Evolutionary conservation across 2,797 vertebrate genomes (phyloP).

Genomic region (Micrastur ruficollis): DNA sequence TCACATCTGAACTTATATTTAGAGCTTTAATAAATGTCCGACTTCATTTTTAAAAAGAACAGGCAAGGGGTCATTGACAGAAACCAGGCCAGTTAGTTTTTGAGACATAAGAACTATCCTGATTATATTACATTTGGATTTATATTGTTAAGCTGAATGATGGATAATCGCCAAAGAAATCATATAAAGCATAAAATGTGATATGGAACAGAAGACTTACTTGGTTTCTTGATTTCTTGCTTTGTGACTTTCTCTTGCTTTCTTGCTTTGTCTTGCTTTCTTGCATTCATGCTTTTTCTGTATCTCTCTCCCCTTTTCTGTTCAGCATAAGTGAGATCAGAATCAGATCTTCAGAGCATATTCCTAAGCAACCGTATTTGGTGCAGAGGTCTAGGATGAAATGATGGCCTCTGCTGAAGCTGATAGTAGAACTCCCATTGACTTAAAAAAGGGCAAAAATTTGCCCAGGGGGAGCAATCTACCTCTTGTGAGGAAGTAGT

Average conservation of each 20-base stretch:
- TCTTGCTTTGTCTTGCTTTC: neutral
- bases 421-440: neutral
- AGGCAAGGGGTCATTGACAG: neutral
- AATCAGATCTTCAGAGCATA: neutral
- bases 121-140: slow-evolving; percentile 30
- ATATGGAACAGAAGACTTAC: neutral
- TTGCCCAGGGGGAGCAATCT: neutral
- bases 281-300: neutral
- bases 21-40: neutral
- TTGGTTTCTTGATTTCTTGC: neutral
- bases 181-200: neutral
- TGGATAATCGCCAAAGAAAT: neutral
- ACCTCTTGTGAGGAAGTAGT: neutral
- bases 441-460: neutral
- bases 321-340: neutral
- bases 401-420: neutral
- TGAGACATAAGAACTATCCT: neutral
- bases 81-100: neutral
- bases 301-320: neutral
- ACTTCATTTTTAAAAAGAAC: neutral
- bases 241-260: neutral
- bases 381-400: neutral
- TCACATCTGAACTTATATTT: neutral
- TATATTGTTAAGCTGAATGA: slow-evolving; percentile 1
- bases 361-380: neutral